These are phyloP conservation scores for Suncus etruscus DNA, from an alignment of 2,113 vertebrate species.

Conservation along the genomic window DNA sequence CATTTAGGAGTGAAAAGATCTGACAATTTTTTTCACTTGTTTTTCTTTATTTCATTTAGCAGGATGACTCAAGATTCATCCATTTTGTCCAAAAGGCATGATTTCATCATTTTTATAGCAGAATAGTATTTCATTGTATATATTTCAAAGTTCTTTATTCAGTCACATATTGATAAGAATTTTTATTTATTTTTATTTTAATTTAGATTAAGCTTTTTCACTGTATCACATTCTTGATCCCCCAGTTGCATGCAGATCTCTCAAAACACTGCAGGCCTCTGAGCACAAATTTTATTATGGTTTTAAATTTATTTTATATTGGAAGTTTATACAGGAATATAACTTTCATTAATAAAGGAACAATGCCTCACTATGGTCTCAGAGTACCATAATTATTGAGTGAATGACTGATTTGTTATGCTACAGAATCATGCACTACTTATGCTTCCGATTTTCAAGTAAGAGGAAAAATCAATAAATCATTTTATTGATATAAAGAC, in stretches of 20 bases:
- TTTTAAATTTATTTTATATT: neutral
- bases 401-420: neutral
- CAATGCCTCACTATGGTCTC: neutral
- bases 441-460: constrained; percentile 16
- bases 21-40: no score
- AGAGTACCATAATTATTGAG: neutral
- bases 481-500: neutral
- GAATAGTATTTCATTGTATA: no score
- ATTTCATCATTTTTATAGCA: no score
- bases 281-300: neutral
- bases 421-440: neutral
- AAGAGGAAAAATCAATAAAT: neutral
- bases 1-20: no score
- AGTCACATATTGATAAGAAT: no score
- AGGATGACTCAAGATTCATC: no score
- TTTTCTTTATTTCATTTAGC: no score
- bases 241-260: neutral
- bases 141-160: no score
- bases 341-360: neutral
- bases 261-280: neutral
- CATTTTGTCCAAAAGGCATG: no score
- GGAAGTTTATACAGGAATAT: neutral
- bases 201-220: no score
- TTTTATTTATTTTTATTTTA: no score
- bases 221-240: neutral